Percentiles rank a stretch among this genome's conserved stretches.
Evolutionary conservation across 2,113 vertebrate species (phyloP).

Genomic region (Opisthocomus hoazin): DNA sequence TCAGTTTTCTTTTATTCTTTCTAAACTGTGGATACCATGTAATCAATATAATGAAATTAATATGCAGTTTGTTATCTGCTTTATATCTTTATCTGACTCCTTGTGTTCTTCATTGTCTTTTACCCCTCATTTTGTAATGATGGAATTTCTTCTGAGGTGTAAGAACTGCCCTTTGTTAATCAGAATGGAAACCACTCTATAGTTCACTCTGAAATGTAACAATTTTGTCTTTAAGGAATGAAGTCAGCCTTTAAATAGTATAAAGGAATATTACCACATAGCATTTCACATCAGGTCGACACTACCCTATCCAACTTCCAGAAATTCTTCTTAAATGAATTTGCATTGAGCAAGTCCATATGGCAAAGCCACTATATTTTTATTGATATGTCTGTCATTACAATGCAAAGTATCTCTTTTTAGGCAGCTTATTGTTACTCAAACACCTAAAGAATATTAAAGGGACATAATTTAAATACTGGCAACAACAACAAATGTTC

Average conservation of each 20-base stretch:
- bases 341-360: neutral
- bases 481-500: neutral
- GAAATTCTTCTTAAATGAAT: neutral
- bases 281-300: neutral
- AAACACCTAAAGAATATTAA: neutral
- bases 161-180: neutral
- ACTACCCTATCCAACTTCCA: neutral
- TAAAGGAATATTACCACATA: neutral
- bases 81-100: neutral
- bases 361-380: neutral
- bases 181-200: neutral
- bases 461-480: neutral
- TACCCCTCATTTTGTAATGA: neutral
- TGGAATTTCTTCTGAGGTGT: neutral
- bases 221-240: neutral
- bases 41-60: neutral
- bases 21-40: neutral
- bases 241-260: neutral
- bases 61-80: neutral
- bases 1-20: neutral
- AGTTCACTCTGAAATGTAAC: neutral
- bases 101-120: neutral
- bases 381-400: neutral
- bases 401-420: neutral
- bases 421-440: neutral